Evolutionary conservation across 2,888 invertebrate genomes (phyloP).

Genomic region (Schrankia costaestrigalis): DNA sequence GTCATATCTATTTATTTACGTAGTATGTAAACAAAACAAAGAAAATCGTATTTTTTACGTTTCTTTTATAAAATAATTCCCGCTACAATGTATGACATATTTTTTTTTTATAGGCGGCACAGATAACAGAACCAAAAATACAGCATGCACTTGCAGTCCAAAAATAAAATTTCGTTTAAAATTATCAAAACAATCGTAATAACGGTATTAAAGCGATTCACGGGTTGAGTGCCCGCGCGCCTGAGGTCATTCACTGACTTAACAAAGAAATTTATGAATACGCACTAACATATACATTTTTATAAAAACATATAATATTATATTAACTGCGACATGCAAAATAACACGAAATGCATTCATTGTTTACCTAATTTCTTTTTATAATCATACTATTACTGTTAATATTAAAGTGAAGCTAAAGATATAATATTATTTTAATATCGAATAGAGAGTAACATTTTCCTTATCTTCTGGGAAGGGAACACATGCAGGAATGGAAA

Average conservation of each 20-base stretch:
- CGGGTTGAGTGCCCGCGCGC: constrained; percentile 49
- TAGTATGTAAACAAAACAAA: no score
- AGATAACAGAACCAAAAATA: no score
- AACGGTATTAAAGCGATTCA: constrained; percentile 45
- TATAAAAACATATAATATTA: constrained; percentile 23
- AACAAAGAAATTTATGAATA: constrained; percentile 46
- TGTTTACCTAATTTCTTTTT: no score
- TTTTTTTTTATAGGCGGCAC: no score
- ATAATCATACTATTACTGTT: no score
- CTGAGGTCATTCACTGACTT: constrained; percentile 51
- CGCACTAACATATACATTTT: constrained; percentile 23
- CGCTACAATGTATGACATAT: no score
- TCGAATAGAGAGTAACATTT: background rate
- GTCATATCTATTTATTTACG: no score
- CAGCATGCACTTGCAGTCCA: no score
- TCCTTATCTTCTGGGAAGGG: no score
- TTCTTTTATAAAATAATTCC: no score
- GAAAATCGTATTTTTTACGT: no score
- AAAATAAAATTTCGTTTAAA: constrained; percentile 16
- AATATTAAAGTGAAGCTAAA: no score
- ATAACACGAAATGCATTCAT: constrained; percentile 14
- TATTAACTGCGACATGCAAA: constrained; percentile 24
- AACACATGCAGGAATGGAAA: constrained; percentile 26
- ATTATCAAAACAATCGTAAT: constrained; percentile 40
- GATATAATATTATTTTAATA: constrained; percentile 1